A percentile compares a stretch with the other conserved stretches of the same genome.
These are phyloP conservation scores for Myotis planiceps DNA, from an alignment of 2,797 vertebrate genomes.

Conservation along the genomic window DNA sequence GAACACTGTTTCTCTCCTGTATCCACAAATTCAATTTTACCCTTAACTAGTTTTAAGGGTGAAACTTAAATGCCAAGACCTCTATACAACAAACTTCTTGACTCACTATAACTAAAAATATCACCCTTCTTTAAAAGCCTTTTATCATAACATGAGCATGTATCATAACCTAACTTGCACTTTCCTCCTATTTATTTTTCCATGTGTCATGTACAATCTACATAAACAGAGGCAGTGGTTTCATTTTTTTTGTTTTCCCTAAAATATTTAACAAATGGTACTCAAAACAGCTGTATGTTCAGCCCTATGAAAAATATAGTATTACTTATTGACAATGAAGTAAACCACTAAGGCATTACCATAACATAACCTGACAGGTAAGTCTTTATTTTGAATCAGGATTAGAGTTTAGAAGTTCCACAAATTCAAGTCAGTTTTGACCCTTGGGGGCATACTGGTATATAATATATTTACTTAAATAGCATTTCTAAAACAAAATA, in stretches of 20 bases:
- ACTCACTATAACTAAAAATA: constrained; percentile 15
- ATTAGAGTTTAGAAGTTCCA: constrained; percentile 1
- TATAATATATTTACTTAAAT: constrained; percentile 5
- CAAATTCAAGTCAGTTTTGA: background rate
- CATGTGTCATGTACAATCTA: background rate
- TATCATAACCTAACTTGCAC: background rate
- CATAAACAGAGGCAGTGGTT: background rate
- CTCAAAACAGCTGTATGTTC: background rate
- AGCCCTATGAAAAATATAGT: background rate
- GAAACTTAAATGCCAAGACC: background rate
- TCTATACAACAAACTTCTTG: background rate
- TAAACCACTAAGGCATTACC: background rate
- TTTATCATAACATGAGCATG: background rate
- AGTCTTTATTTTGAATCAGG: constrained; percentile 17
- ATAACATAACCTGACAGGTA: background rate
- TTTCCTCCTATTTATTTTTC: constrained; percentile 26
- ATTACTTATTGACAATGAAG: background rate
- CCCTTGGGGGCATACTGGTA: background rate
- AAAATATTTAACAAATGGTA: background rate
- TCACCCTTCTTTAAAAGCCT: background rate
- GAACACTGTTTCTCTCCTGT: background rate
- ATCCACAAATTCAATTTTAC: background rate
- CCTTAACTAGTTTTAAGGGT: background rate
- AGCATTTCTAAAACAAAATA: constrained; percentile 2
- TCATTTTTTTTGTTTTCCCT: background rate